Evolutionary conservation across 2,888 invertebrate species (phyloP).

Genomic region (Phortica okadai): DNA sequence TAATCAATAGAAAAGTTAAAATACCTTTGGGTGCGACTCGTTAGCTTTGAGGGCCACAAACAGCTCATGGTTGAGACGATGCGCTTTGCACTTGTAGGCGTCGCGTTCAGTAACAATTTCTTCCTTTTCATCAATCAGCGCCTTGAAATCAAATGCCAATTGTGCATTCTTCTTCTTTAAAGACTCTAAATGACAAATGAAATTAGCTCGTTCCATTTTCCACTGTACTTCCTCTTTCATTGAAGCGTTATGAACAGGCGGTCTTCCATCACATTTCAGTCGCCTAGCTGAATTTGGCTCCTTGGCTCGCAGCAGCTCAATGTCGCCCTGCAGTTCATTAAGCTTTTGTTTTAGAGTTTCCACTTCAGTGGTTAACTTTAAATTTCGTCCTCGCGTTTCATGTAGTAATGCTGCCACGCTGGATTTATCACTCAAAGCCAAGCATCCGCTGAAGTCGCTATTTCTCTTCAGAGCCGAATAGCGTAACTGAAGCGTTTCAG

Average conservation of each 20-base stretch:
- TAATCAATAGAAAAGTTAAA: too few relatives aligned
- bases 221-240: constrained; percentile 69
- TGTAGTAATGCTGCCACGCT: constrained; percentile 80
- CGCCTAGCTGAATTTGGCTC: constrained; percentile 38
- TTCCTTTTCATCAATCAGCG: constrained; percentile 89
- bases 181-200: constrained; percentile 74
- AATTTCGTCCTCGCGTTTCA: constrained; percentile 80
- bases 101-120: constrained; percentile 88
- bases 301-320: constrained; percentile 79
- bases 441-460: constrained; percentile 56
- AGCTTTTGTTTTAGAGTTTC: constrained; percentile 85
- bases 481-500: constrained; percentile 84
- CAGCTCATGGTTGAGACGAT: constrained; percentile 88
- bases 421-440: constrained; percentile 66
- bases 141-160: constrained; percentile 85
- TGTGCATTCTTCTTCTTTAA: constrained; percentile 80
- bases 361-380: constrained; percentile 78
- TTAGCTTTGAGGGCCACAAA: constrained; percentile 80
- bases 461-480: constrained; percentile 77
- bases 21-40: constrained; percentile 72
- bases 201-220: constrained; percentile 73
- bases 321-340: constrained; percentile 83
- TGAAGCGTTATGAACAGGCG: constrained; percentile 39
- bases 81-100: constrained; percentile 89
- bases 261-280: not conserved